Base-by-base conservation (phyloP, 2,888 invertebrate species). In the Baccha elongata region DNA sequence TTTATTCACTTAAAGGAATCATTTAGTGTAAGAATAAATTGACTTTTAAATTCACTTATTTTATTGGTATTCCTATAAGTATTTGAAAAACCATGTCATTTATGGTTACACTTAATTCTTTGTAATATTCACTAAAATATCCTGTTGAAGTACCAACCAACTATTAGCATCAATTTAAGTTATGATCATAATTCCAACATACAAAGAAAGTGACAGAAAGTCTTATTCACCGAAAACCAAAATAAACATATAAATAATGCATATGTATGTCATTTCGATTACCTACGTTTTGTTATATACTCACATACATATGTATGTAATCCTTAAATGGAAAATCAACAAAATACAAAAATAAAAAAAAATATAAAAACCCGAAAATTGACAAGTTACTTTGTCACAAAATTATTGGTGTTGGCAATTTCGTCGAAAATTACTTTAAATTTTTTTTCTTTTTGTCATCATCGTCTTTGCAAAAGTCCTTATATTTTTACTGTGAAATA, bases 351-450 rank as follows among this genome's bases (percentile, higher is more conserved):
- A 32, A 19, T 7, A 40, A 48, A 48, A 23, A 48, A 23, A 23
- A 5, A 11, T 17, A 44, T 8, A 46, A 37, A 2, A 37, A 23
- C 19, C 68, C 10, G 32, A 50, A 79, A 73, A 80, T 60, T 62
- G 73, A 79, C 73, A 79, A 74, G 79, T 67, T 68, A 73, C 46
- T 53, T 69, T 74, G 80, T 55, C 80, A 74, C 68, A 69, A 80
- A 80, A 80, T 80, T 74, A 69, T 80, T 75, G 68, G 80, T 75
- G 75, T 75, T 80, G 80, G 74, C 80, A 80, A 75, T 80, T 69
- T 64, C 21, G 37, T 58, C 26, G 62, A 75, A 58, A 75, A 80
- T 80, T 80, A 80, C 55, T 69, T 65, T 55, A 60, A 50, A 79
- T 60, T 75, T 29, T 48, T 80, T 60, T 74, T 17, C 7, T 21